phyloP scores from a whole-genome alignment of 2,797 vertebrate species.

The Hylomyscus alleni region DNA sequence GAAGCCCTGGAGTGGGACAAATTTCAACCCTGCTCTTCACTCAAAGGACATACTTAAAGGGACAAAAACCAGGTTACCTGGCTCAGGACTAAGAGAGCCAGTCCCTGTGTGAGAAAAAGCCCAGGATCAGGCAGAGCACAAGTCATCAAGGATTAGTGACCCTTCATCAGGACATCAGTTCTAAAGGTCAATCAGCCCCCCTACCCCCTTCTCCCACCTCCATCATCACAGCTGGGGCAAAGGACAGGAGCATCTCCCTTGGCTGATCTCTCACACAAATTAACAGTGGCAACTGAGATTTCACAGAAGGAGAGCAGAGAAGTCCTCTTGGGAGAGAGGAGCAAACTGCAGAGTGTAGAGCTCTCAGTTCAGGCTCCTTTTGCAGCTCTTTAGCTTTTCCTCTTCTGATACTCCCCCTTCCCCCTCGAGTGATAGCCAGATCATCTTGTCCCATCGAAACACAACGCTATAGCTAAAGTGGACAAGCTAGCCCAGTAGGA shows the following conservation, averaged over 20 bases:
- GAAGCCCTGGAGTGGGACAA: neutral
- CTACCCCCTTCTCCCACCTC: neutral
- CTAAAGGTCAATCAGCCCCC: neutral
- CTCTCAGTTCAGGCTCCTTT: neutral
- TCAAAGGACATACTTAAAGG: neutral
- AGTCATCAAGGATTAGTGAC: neutral
- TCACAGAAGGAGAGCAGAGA: neutral
- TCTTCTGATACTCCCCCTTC: neutral
- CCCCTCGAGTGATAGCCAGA: neutral
- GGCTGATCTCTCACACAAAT: constrained; percentile 70
- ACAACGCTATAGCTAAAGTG: neutral
- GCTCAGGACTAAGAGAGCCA: neutral
- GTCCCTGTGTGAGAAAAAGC: neutral
- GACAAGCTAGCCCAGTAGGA: neutral
- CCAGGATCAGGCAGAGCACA: neutral
- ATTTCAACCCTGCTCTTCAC: neutral
- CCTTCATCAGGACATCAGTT: constrained; percentile 21
- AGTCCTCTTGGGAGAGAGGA: constrained; percentile 28
- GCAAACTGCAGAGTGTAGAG: neutral
- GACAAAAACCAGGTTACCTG: neutral
- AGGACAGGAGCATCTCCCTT: neutral
- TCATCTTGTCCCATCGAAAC: neutral
- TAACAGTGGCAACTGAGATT: constrained; percentile 49
- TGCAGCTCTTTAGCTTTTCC: neutral
- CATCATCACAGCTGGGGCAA: neutral